These are phyloP conservation scores for Cyprinus carpio DNA, from an alignment of 2,113 vertebrate genomes.

Conservation along the genomic window DNA sequence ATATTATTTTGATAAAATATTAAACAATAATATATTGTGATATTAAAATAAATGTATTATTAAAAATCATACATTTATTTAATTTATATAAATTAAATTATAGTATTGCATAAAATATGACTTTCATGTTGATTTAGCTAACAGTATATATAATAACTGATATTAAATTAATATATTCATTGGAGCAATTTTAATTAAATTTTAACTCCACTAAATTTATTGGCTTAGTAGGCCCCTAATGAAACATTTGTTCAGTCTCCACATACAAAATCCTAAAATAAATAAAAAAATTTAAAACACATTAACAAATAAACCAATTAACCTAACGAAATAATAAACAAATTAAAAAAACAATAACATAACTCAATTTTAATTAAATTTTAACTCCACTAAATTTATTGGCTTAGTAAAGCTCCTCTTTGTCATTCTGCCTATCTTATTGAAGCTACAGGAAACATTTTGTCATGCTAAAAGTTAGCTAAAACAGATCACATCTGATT, in stretches of 20 bases:
- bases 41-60: background rate
- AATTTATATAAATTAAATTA: background rate
- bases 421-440: no score
- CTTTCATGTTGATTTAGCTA: background rate
- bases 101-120: background rate
- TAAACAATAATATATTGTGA: background rate
- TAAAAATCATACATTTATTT: background rate
- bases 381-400: background rate
- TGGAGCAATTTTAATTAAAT: background rate
- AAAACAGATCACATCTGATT: background rate
- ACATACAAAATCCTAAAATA: no score
- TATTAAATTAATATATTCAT: background rate
- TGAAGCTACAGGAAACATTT: slow-evolving; percentile 2
- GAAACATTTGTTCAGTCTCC: no score
- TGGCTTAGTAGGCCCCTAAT: background rate
- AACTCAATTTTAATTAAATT: background rate
- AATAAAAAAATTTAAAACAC: no score
- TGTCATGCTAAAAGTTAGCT: slow-evolving; percentile 15
- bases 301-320: no score
- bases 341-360: no score
- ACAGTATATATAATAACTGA: background rate
- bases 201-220: background rate
- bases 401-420: background rate
- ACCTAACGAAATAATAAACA: no score
- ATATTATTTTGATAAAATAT: background rate